Percentiles rank a stretch among this genome's conserved stretches.
Conservation (phyloP, 2,888 invertebrate species). For the Cartodere bifasciata region DNA sequence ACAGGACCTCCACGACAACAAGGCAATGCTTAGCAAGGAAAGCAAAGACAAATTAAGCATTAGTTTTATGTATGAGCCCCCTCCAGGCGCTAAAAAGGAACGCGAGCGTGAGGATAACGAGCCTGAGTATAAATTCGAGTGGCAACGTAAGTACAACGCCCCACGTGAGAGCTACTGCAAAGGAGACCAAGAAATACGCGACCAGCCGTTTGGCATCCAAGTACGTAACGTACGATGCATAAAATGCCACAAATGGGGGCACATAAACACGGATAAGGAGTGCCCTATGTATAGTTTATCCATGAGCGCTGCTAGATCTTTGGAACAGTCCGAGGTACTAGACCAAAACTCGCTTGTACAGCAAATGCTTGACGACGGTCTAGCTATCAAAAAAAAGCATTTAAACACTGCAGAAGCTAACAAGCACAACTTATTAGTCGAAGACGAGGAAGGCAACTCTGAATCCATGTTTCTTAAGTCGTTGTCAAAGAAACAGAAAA, state of each 20-base stretch:
- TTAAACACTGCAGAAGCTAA: constrained; percentile 41
- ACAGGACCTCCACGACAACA: constrained; percentile 95
- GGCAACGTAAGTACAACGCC: constrained; percentile 99
- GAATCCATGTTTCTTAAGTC: constrained; percentile 73
- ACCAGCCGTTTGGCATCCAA: constrained; percentile 97
- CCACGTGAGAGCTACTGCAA: constrained; percentile 98
- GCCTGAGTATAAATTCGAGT: constrained; percentile 97
- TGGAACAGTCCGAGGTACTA: constrained; percentile 49
- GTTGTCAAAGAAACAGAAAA: constrained; percentile 77
- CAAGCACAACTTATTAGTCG: constrained; percentile 47
- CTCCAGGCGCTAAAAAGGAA: constrained; percentile 90
- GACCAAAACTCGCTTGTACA: constrained; percentile 66
- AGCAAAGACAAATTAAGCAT: constrained; percentile 97
- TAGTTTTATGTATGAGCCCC: constrained; percentile 99
- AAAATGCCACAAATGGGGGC: constrained; percentile 99
- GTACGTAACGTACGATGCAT: constrained; percentile 96
- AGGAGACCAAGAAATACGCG: constrained; percentile 92
- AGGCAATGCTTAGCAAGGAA: constrained; percentile 92
- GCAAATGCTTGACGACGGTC: constrained; percentile 85
- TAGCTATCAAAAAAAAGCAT: constrained; percentile 73
- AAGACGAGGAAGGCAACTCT: constrained; percentile 41
- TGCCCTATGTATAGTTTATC: constrained; percentile 85
- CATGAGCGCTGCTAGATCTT: constrained; percentile 68
- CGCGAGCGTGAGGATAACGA: constrained; percentile 85
- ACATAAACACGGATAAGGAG: constrained; percentile 92